Evolutionary conservation across 2,888 invertebrate species (phyloP).

Genomic region (Himalopsyche kuldschensis): DNA sequence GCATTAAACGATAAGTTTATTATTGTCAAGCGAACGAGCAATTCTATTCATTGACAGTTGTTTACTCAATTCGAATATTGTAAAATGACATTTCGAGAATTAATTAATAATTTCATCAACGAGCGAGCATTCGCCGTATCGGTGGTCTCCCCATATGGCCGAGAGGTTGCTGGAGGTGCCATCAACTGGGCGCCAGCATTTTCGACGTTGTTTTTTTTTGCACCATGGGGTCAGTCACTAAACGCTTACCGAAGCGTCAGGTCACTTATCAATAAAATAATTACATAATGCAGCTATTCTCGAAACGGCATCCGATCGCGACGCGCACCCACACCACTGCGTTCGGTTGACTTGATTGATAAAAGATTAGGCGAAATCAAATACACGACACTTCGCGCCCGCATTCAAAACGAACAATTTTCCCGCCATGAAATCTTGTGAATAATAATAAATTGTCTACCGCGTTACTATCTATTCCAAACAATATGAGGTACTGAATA

Average conservation of each 20-base stretch:
- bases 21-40: too few species aligned
- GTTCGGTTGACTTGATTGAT: not conserved
- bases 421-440: not conserved
- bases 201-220: not conserved
- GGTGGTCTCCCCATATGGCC: not conserved
- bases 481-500: not conserved
- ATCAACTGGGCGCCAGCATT: not conserved
- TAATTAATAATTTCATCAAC: not conserved
- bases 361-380: not conserved
- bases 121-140: not conserved
- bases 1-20: too few species aligned
- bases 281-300: not conserved
- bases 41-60: too few species aligned
- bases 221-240: conserved; percentile 33
- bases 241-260: conserved; percentile 25
- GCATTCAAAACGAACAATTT: not conserved
- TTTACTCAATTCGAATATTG: too few species aligned
- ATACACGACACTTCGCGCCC: not conserved
- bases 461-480: not conserved
- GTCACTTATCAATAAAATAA: conserved; percentile 16
- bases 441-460: not conserved
- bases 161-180: not conserved
- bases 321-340: not conserved
- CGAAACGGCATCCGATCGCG: not conserved
- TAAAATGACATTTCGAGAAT: too few species aligned